A percentile compares a stretch with the other conserved stretches of the same genome.
These are phyloP conservation scores for Denticeps clupeoides DNA, from an alignment of 2,797 vertebrate species.

Conservation along the genomic window DNA sequence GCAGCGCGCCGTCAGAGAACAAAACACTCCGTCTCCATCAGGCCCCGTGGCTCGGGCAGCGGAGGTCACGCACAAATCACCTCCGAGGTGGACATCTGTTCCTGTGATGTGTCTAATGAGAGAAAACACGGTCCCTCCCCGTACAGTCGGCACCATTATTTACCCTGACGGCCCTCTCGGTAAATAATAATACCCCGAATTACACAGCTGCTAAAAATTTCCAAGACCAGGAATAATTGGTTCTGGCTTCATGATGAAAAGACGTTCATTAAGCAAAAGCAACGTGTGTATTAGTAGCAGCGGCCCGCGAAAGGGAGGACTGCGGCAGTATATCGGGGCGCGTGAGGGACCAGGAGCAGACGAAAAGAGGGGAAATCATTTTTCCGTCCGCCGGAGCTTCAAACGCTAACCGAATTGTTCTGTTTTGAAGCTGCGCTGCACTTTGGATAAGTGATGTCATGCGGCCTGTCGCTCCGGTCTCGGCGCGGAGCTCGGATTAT, in stretches of 20 bases:
- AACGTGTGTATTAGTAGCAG: slow-evolving; percentile 8
- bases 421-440: slow-evolving; percentile 55
- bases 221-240: not conserved
- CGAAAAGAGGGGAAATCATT: slow-evolving; percentile 49
- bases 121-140: too few relatives aligned
- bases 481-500: slow-evolving; percentile 44
- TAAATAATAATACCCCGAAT: too few relatives aligned
- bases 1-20: too few relatives aligned
- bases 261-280: slow-evolving; percentile 9
- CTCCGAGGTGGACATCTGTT: too few relatives aligned
- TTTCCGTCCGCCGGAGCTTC: slow-evolving; percentile 41
- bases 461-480: slow-evolving; percentile 50
- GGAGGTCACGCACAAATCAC: too few relatives aligned
- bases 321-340: too few relatives aligned
- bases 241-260: not conserved
- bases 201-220: slow-evolving; percentile 11
- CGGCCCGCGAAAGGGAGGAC: not conserved
- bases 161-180: too few relatives aligned
- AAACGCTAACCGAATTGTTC: slow-evolving; percentile 45
- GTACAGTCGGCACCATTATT: too few relatives aligned
- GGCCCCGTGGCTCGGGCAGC: too few relatives aligned
- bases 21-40: too few relatives aligned
- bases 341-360: too few relatives aligned
- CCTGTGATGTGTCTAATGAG: too few relatives aligned
- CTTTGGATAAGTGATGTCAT: slow-evolving; percentile 63